Evolutionary conservation across 2,113 vertebrate genomes (phyloP), one percentile per base, ranked within the genome.

Genomic region (Zosterops japonicus): DNA sequence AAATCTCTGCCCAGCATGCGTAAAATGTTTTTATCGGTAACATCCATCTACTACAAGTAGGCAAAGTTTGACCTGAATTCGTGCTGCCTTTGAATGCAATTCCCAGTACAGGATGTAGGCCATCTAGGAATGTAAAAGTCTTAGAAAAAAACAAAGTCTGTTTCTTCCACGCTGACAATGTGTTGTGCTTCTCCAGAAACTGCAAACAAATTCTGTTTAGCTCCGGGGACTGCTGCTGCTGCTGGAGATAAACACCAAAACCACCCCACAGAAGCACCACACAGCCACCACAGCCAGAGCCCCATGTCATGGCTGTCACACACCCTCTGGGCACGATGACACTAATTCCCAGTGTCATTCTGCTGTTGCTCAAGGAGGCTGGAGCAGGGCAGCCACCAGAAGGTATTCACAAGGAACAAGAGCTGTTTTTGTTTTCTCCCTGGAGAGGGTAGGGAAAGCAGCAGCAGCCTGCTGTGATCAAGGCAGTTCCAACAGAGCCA

Each of bases 21-120:
- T 81, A 64, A 49, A 68, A 81, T 28, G 64, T 47, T 83, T 81
- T 68, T 83, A 92, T 84, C 44, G 0, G 47, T 63, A 93, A 88
- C 71, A 64, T 68, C 64, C 90, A 86, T 64, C 68, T 90, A 87
- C 88, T 71, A 55, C 77, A 81, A 67, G 42, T 1, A 91, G 74
- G 68, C 71, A 89, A 87, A 93, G 63, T 50, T 68, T 90, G 68
- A 90, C 72, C 86, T 64, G 41, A 82, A 89, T 93, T 93, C 64
- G 64, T 1, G 23, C 76, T 57, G 86, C 90, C 86, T 83, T 64
- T 78, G 56, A 89, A 60, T 76, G 36, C 80, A 68, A 33, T 64
- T 94, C 92, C 69, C 72, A 79, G 69, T 12, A 53, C 0, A 4
- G 39, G 57, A 60, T 68, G 61, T 60, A 84, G 90, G 53, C 44